Evolutionary conservation across 2,888 invertebrate genomes (phyloP), one percentile per base, ranked within the genome.

Genomic region (Galerucella pusilla): DNA sequence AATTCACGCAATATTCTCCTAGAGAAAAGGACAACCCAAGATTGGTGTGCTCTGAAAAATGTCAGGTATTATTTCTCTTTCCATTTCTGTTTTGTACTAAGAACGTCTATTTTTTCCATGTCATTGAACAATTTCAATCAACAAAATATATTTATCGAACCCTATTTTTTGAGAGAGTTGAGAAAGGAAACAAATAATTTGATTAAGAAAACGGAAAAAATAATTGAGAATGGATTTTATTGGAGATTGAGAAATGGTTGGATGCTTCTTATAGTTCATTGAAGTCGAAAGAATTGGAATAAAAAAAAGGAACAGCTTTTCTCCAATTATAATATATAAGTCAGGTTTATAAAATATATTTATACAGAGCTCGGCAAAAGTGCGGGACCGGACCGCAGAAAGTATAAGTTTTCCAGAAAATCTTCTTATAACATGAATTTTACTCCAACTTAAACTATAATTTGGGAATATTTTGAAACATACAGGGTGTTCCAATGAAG

Each of bases 71-170:
- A 54, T 64, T 71, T 64, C 16, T 25, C 49, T 64, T 54, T 42
- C 52, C 28, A 49, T 71, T 64, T 54, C n/a, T 25, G 42, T 63
- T 61, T 20, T 42, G 35, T 64, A 28, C 49, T 49, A 52, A 12
- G 52, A 20, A 35, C 63, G 70, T 71, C 52, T 71, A 63, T n/a
- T 70, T 49, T 71, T 71, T 28, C 52, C 71, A n/a, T 63, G 71
- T 71, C 71, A 64, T 16, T 45, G 71, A 64, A 52, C 71, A 64
- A 71, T 64, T 71, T 16, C 42, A 71, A 71, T 71, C 11, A 71
- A 71, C 16, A 49, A 64, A 71, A 71, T 57, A 52, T 52, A 52
- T n/a, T n/a, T n/a, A n/a, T n/a, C n/a, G n/a, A n/a, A n/a, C n/a
- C n/a, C n/a, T n/a, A 28, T 59, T 60, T 35, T 59, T 57, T 69